A percentile compares a stretch with the other conserved stretches of the same genome.
These are phyloP conservation scores for Temnothorax curvispinosus DNA, from an alignment of 1,140 invertebrate species.

Conservation along the genomic window DNA sequence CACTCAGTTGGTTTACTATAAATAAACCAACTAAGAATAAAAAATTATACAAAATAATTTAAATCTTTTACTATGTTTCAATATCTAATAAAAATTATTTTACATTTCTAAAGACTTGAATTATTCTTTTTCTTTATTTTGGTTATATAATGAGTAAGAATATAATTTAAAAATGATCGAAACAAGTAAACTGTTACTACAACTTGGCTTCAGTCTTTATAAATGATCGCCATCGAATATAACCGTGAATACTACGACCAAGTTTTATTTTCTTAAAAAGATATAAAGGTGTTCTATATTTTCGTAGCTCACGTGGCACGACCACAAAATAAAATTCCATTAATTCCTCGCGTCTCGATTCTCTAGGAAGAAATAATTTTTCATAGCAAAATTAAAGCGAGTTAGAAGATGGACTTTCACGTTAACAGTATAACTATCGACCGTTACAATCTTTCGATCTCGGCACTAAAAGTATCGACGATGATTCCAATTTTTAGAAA, in stretches of 20 bases:
- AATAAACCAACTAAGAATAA: background rate
- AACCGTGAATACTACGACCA: background rate
- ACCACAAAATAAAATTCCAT: slow-evolving; percentile 82
- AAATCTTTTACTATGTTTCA: background rate
- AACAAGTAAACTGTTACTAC: background rate
- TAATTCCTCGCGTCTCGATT: slow-evolving; percentile 68
- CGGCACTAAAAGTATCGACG: background rate
- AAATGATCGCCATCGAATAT: background rate
- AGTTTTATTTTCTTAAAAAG: background rate
- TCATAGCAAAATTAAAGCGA: slow-evolving; percentile 6
- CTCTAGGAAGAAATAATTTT: slow-evolving; percentile 36
- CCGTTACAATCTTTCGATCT: background rate
- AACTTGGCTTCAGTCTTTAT: background rate
- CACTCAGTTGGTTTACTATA: slow-evolving; percentile 56
- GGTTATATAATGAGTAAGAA: background rate
- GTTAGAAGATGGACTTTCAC: background rate
- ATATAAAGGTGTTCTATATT: slow-evolving; percentile 36
- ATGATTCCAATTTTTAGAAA: slow-evolving; percentile 19
- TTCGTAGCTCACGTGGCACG: slow-evolving; percentile 80
- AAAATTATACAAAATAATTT: background rate
- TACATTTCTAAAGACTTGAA: background rate
- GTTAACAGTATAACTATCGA: no score
- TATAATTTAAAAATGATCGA: background rate
- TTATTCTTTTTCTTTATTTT: background rate
- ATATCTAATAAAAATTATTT: background rate